Evolutionary conservation across 2,113 vertebrate genomes (phyloP), one percentile per base, ranked within the genome.

Genomic region (Fregata magnificens): DNA sequence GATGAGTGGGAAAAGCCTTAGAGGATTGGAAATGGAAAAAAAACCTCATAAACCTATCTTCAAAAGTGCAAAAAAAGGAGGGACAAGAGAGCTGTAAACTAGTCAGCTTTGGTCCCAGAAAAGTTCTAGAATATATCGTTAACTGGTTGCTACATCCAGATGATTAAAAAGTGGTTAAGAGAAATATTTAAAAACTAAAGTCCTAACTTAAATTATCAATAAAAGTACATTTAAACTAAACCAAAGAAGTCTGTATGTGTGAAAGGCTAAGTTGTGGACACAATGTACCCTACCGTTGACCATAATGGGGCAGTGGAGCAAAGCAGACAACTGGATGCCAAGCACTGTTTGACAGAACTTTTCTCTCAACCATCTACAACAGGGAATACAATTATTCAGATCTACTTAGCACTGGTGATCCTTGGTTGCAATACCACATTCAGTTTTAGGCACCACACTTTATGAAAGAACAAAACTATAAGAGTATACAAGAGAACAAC

Each of bases 381-480:
- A 71, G 47, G n/a, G 52, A 92, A 85, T 63, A 71, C 19, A 85
- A 79, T 94, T 95, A 85, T 79, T 94, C 92, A 90, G 72, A 85
- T 90, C 82, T 80, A 40, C 52, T 94, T 95, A 87, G 47, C 74
- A 69, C 34, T 93, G 49, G 32, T 69, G 38, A 89, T 59, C 61
- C 52, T 69, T 67, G 29, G 32, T 82, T 80, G 47, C 2, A 4
- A 28, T 52, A 52, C 24, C 18, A 63, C n/a, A 76, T n/a, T 38
- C 47, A 71, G 24, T 87, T 86, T 79, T 72, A 90, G 47, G 16
- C 29, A 82, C n/a, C 32, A 61, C 6, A 65, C 3, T 63, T 76
- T 59, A 71, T 74, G 22, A 31, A 74, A 72, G 17, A 40, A 71
- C 40, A 42, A 65, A 31, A 31, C 40, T 21, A 28, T 65, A 38